Conservation (phyloP, 2,888 invertebrate genomes). For the Taenaris catops region DNA sequence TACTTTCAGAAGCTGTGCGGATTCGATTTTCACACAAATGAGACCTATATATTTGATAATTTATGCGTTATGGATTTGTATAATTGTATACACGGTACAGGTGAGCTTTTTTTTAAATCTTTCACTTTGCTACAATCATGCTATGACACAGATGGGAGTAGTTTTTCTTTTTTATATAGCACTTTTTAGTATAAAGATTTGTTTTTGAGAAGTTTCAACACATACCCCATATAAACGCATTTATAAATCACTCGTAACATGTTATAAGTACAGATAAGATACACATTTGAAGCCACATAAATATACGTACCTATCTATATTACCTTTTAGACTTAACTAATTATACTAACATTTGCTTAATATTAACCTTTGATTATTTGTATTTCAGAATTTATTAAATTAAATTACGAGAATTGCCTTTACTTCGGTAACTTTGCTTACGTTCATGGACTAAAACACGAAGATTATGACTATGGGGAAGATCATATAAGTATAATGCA, state of each 20-base stretch:
- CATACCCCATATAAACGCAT: too few relatives aligned
- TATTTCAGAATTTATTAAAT: conserved; percentile 41
- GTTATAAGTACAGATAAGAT: too few relatives aligned
- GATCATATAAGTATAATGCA: conserved; percentile 38
- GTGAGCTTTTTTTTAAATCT: conserved; percentile 37
- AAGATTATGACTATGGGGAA: conserved; percentile 59
- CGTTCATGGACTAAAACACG: conserved; percentile 57
- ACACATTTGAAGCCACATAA: too few relatives aligned
- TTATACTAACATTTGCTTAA: too few relatives aligned
- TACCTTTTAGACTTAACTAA: too few relatives aligned
- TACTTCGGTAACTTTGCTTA: conserved; percentile 67
- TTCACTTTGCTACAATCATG: too few relatives aligned
- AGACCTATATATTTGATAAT: conserved; percentile 63
- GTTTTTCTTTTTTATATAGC: too few relatives aligned
- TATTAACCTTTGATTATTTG: too few relatives aligned
- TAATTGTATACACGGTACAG: conserved; percentile 55
- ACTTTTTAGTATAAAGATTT: too few relatives aligned
- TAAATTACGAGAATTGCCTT: conserved; percentile 55
- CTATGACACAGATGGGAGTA: too few relatives aligned
- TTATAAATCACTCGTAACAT: too few relatives aligned
- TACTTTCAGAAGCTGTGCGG: conserved; percentile 66
- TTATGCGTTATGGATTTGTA: conserved; percentile 67
- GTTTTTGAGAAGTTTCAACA: background rate
- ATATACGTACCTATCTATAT: too few relatives aligned
- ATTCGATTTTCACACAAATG: conserved; percentile 39